Conservation (phyloP, 2,797 vertebrate species). For the Falco cherrug region DNA sequence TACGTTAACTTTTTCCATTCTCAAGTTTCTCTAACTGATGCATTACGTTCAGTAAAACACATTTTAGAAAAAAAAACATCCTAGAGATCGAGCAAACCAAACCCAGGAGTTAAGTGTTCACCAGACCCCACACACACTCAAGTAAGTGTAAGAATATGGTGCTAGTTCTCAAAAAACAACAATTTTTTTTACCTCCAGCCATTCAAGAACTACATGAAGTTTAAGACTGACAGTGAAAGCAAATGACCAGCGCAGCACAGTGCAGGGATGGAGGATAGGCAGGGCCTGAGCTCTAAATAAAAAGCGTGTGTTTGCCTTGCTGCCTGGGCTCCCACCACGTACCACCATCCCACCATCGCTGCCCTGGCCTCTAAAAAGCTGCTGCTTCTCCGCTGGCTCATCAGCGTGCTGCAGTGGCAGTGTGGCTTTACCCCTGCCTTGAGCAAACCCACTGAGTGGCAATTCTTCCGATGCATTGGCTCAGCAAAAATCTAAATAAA, state of each 20-base stretch:
- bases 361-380: neutral
- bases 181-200: neutral
- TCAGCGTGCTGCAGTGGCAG: neutral
- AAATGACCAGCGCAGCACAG: fast-evolving
- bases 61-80: neutral
- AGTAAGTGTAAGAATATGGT: neutral
- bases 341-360: fast-evolving
- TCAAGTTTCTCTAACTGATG: neutral
- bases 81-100: neutral
- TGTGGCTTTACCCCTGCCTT: neutral
- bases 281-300: neutral
- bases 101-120: neutral
- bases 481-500: neutral
- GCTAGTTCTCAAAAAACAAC: neutral
- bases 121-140: neutral
- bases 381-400: neutral
- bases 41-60: neutral
- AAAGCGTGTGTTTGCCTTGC: slow-evolving; percentile 79
- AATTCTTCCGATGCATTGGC: neutral
- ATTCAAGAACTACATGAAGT: neutral
- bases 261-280: neutral
- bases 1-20: neutral
- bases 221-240: neutral
- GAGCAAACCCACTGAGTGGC: neutral
- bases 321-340: slow-evolving; percentile 73